Evolutionary conservation across 64 coral and sea anemone species (phyloP), one percentile per base, ranked within the genome.

Genomic region (Porites lutea): DNA sequence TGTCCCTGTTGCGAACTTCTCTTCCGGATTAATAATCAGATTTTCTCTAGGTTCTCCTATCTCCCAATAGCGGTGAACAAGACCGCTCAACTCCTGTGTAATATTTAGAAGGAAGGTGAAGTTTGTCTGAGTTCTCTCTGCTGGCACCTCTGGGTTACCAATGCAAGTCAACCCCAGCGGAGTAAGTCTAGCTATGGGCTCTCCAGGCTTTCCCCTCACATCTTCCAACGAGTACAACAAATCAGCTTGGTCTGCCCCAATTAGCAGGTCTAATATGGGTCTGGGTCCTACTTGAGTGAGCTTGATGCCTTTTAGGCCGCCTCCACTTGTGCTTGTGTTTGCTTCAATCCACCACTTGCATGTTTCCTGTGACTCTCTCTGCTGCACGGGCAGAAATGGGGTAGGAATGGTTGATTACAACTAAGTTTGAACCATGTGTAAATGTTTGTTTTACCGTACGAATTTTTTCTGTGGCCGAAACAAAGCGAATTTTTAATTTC

Each of bases 161-260:
- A 93, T 93, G 63, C 86, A 93, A 14, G 92, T 89, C 93, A 88
- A 95, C 48, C 93, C 93, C 22, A 95, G 87, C 48, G 93, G 93
- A 47, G 87, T 91, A 14, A 87, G 88, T 74, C 93, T 89, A 51
- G 93, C 88, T 68, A 95, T 95, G 52, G 87, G 93, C 72, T 90
- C 79, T 47, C 93, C 93, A 18, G 55, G 65, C 19, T 88, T 13
- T 67, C 85, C 92, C 60, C 61, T 79, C 13, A 93, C 66, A 70
- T 88, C 86, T 71, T 89, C 64, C 65, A 88, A 51, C 16, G 88
- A 90, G 55, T 77, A 95, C 48, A 77, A 50, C 79, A 95, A 22
- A 37, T 95, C 58, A 58, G 93, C 54, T 50, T 95, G 48, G 71
- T 94, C 94, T 23, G 88, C 57, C 49, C 74, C 94, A 66, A 95